Evolutionary conservation across 2,797 vertebrate species (phyloP), one percentile per base, ranked within the genome.

Genomic region (Pipistrellus pipistrellus): DNA sequence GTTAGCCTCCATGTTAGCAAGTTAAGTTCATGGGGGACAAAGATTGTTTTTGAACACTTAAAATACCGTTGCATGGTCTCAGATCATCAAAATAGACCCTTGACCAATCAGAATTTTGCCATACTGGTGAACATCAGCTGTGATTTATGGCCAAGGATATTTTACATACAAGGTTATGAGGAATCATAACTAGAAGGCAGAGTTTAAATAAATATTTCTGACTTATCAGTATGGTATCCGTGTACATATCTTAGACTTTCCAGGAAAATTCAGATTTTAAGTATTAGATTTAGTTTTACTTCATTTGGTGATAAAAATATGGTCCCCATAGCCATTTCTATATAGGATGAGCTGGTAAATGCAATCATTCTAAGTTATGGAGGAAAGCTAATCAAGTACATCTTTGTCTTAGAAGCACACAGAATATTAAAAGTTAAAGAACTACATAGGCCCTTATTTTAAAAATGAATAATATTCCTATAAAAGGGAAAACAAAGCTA

Each of bases 371-470:
- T 95, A 87, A 87, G 9, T 81, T 87, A 62, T 66, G 32, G 32
- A 93, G 55, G 18, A 91, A 91, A 94, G 44, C 59, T 85, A 94
- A 95, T 93, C 55, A 85, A 91, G 73, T 10, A 62, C 30, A 80
- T 84, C 3, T 95, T 94, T 90, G 73, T 92, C 55, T 96, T 93
- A 91, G 87, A 94, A 77, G 62, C 17, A 84, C 44, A 85, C 75
- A 94, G 83, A 94, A 91, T 84, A 96, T 93, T 96, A 91, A 96
- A 93, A 95, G 64, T 77, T 21, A 96, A 94, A 92, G 25, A 14
- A 64, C 75, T 84, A 10, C 53, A 71, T 68, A 69, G 69, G 17
- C 38, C 23, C 35, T 92, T 96, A 83, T 90, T 92, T 93, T 71
- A 55, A 71, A 96, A 93, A 80, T 96, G 73, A 96, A 85, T 44